Evolutionary conservation across 2,888 invertebrate species (phyloP), one percentile per base, ranked within the genome.

Genomic region (Microctonus brassicae): DNA sequence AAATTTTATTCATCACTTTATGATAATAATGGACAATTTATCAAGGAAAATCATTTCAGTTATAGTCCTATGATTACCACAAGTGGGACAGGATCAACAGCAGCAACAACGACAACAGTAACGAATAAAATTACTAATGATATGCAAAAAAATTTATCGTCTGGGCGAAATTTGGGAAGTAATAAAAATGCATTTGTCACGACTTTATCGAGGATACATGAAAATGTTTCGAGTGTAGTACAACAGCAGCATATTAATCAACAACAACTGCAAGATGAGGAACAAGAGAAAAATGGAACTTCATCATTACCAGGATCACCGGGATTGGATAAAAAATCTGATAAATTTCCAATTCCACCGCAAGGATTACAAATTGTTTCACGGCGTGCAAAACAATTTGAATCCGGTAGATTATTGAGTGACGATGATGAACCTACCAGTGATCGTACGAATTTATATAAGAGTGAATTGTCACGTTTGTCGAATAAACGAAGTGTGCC

Each of bases 371-470:
- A 93, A 83, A 90, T 94, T 72, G 95, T 95, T 42, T 93, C 93
- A 17, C 92, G 92, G 65, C 89, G 94, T 34, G 93, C 94, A 11
- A 90, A 92, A 77, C 94, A 94, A 85, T 93, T 95, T 79, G 94
- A 94, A 81, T 90, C 90, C 13, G 92, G 91, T 2, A 90, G 90
- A 78, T 90, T 93, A 24, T 87, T 90, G 42, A 90, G 90, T 60
- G 90, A 90, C 73, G 85, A 83, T 60, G 89, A 90, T 71, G 89
- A 89, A n/a, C 84, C 88, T 5, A 81, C 91, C 52, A 90, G 90
- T 73, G 90, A 92, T 78, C 90, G 93, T 66, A 93, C 93, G 33
- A 92, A 91, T 80, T 90, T 91, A 63, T 93, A 91, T 77, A 90
- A 91, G 69, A 93, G 93, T 79, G 94, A 94, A 83, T 88, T 94